These are phyloP conservation scores for Paramuricea clavata DNA, from an alignment of 92 coral and sea anemone species.

Conservation along the genomic window DNA sequence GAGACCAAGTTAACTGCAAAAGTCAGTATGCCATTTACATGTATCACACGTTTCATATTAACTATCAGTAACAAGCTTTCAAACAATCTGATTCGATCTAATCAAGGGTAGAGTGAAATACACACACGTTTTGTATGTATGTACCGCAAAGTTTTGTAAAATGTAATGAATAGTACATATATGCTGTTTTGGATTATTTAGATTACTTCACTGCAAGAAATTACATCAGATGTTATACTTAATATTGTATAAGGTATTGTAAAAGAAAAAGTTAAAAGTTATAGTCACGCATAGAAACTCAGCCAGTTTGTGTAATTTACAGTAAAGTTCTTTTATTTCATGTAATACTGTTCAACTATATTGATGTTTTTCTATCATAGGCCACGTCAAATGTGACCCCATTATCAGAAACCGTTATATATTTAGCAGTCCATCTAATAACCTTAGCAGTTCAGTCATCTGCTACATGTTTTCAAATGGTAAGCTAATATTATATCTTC, in stretches of 20 bases:
- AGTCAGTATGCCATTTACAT: no score
- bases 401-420: constrained; percentile 77
- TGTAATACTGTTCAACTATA: neutral
- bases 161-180: neutral
- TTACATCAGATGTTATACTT: constrained; percentile 85
- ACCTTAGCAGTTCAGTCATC: constrained; percentile 76
- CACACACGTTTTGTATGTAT: no score
- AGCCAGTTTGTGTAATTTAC: no score
- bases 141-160: neutral
- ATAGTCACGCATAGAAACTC: no score
- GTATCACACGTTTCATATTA: no score
- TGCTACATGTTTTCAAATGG: constrained; percentile 50
- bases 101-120: no score
- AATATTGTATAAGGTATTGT: constrained; percentile 83
- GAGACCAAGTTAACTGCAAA: no score
- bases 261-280: neutral
- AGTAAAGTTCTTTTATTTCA: neutral
- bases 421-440: constrained; percentile 77
- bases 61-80: no score
- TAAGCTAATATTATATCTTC: constrained; percentile 40
- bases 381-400: constrained; percentile 77
- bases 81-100: no score
- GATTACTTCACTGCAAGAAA: constrained; percentile 83
- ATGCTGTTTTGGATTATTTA: constrained; percentile 1
- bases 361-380: constrained; percentile 42